Evolutionary conservation across 2,113 vertebrate genomes (phyloP).

Genomic region (Archilochus colubris): DNA sequence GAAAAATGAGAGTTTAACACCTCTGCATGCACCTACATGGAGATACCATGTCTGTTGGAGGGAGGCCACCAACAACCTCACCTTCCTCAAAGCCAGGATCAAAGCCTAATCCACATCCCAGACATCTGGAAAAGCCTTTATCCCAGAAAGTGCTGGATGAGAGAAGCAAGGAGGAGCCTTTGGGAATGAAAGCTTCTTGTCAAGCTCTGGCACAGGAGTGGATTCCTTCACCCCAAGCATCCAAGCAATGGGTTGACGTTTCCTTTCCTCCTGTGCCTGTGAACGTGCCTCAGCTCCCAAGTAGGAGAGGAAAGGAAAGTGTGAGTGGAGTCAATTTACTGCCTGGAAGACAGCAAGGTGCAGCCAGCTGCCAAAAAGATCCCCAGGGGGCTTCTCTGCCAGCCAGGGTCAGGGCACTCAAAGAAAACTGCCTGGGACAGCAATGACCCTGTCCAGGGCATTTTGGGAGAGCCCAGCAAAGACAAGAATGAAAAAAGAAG

Average conservation of each 20-base stretch:
- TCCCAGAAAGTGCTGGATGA: background rate
- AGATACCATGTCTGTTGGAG: background rate
- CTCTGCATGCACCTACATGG: background rate
- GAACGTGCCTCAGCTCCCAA: fast-evolving
- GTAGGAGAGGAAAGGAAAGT: background rate
- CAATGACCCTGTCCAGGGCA: fast-evolving
- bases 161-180: background rate
- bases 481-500: background rate
- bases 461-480: background rate
- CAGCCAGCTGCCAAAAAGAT: background rate
- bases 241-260: background rate
- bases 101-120: background rate
- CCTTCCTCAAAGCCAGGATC: background rate
- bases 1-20: background rate
- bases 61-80: background rate
- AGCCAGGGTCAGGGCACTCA: fast-evolving
- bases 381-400: background rate
- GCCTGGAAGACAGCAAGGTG: fast-evolving
- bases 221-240: background rate
- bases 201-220: background rate
- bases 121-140: background rate
- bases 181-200: background rate
- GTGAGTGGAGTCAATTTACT: background rate
- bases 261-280: fast-evolving
- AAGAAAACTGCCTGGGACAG: background rate